A percentile compares a stretch with the other conserved stretches of the same genome.
Conservation (phyloP, 2,888 invertebrate species). For the Leptinotarsa peninsularis region DNA sequence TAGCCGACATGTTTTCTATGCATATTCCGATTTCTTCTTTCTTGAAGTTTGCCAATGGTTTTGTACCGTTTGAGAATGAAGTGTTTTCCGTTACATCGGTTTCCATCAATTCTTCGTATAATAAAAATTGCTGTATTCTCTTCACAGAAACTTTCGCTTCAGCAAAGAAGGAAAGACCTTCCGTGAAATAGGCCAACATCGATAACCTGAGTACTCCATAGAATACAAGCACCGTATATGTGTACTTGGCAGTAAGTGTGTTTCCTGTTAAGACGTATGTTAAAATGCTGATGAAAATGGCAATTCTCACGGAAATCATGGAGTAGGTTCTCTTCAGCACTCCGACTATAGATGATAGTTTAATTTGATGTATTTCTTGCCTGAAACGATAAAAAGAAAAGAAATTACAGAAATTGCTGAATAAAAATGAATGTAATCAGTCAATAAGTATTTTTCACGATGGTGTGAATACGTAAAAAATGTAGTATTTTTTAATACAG, state of each 20-base stretch:
- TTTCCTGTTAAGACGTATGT: slow-evolving; percentile 77
- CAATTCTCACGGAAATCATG: slow-evolving; percentile 85
- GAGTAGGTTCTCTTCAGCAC: slow-evolving; percentile 73
- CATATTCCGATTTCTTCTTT: slow-evolving; percentile 27
- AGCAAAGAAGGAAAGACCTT: slow-evolving; percentile 76
- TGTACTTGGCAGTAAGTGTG: slow-evolving; percentile 70
- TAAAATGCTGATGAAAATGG: slow-evolving; percentile 83
- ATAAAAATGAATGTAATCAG: neutral
- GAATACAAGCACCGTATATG: slow-evolving; percentile 81
- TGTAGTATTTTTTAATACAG: no score
- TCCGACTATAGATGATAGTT: slow-evolving; percentile 73
- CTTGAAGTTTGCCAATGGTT: neutral
- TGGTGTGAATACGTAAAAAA: no score
- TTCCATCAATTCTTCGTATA: slow-evolving; percentile 56
- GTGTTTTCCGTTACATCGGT: neutral
- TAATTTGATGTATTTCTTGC: slow-evolving; percentile 76
- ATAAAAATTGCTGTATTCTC: slow-evolving; percentile 70
- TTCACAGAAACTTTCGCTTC: slow-evolving; percentile 66
- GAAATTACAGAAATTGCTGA: neutral
- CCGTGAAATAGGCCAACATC: slow-evolving; percentile 74
- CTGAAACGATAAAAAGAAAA: slow-evolving; percentile 63
- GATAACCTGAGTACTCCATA: slow-evolving; percentile 75
- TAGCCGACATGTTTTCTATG: slow-evolving; percentile 70
- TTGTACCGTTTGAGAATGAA: no score
- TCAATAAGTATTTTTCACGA: neutral